phyloP scores from a whole-genome alignment of 2,888 invertebrate genomes.

The Pherbina coryleti region DNA sequence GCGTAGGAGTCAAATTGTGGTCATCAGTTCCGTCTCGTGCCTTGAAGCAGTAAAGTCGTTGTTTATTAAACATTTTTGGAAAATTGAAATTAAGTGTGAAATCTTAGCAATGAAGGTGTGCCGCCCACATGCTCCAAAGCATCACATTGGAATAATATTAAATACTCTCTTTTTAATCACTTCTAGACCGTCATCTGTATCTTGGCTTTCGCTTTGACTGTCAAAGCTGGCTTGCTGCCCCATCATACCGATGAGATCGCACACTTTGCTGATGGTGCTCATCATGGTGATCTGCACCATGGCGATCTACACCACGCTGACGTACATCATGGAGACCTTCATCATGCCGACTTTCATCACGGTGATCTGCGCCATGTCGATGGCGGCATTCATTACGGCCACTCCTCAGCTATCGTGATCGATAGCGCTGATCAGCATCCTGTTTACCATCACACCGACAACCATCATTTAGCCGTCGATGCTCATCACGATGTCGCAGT shows the following conservation, averaged over 20 bases:
- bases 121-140: not conserved
- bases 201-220: conserved; percentile 60
- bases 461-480: conserved; percentile 51
- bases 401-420: conserved; percentile 62
- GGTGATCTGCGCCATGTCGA: conserved; percentile 51
- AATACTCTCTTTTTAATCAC: not conserved
- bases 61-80: conserved; percentile 55
- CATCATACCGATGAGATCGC: conserved; percentile 61
- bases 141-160: not conserved
- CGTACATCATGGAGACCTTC: conserved; percentile 49
- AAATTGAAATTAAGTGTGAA: conserved; percentile 62
- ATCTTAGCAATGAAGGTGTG: conserved; percentile 67
- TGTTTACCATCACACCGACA: conserved; percentile 59
- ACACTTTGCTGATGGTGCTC: conserved; percentile 42
- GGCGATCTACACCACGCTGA: conserved; percentile 49
- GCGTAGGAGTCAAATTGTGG: conserved; percentile 49
- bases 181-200: conserved; percentile 62
- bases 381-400: conserved; percentile 62
- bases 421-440: conserved; percentile 57
- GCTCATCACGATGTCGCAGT: conserved; percentile 53
- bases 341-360: conserved; percentile 44
- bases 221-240: conserved; percentile 62
- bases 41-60: conserved; percentile 56
- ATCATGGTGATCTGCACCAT: conserved; percentile 51
- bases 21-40: conserved; percentile 61